Conservation (phyloP, 2,113 vertebrate genomes). For the Alethe castanea region DNA sequence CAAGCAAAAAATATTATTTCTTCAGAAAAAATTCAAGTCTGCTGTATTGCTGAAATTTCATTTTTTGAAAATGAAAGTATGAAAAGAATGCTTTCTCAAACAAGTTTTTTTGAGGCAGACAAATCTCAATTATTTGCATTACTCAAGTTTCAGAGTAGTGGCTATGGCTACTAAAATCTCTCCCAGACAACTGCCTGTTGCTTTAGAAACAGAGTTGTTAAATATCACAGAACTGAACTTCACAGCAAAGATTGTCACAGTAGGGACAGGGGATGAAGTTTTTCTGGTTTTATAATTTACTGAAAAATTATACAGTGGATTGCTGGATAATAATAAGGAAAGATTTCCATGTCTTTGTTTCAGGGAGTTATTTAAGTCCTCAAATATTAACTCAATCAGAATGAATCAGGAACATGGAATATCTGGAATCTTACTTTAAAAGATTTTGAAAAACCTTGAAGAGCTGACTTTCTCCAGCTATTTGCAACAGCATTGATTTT, state of each 20-base stretch:
- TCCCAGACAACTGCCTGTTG: not conserved
- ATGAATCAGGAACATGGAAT: not conserved
- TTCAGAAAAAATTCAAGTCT: slow-evolving; percentile 32
- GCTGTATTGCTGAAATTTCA: not conserved
- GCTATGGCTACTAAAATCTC: not conserved
- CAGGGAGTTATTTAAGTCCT: not conserved
- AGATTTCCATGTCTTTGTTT: not conserved
- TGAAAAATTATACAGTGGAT: not conserved
- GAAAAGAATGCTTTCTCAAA: slow-evolving; percentile 10
- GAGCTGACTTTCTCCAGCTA: not conserved
- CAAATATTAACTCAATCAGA: not conserved
- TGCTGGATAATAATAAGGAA: not conserved
- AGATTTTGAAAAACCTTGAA: not conserved
- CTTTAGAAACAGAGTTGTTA: not conserved
- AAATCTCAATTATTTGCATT: not conserved
- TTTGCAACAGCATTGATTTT: not conserved
- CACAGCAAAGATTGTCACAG: not conserved
- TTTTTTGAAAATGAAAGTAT: slow-evolving; percentile 6
- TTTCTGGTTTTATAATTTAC: not conserved
- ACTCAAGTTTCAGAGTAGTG: not conserved
- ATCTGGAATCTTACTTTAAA: not conserved
- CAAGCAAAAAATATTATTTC: not conserved
- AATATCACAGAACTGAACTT: not conserved
- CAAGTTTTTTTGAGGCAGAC: not conserved
- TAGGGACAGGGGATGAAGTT: not conserved